Conservation (phyloP, 2,888 invertebrate species). For the Charanyca ferruginea region DNA sequence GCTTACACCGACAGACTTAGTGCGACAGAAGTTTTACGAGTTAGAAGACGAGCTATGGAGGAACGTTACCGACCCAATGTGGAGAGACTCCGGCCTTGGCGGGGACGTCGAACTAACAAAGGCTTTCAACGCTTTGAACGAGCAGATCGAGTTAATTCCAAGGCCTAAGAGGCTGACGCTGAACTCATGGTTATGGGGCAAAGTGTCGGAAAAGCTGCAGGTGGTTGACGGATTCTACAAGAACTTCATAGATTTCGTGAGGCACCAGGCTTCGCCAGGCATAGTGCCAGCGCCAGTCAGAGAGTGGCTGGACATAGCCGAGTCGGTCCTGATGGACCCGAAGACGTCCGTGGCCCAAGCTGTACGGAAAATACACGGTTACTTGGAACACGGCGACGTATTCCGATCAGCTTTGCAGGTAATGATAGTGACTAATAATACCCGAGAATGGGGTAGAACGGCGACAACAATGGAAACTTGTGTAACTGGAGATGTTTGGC, state of each 20-base stretch:
- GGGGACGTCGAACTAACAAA: constrained; percentile 91
- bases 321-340: constrained; percentile 92
- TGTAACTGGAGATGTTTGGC: constrained; percentile 55
- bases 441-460: constrained; percentile 37
- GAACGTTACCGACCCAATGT: constrained; percentile 83
- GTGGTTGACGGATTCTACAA: constrained; percentile 93
- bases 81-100: constrained; percentile 80
- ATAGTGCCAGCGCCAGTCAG: constrained; percentile 81
- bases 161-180: constrained; percentile 74
- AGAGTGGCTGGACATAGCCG: constrained; percentile 92
- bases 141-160: constrained; percentile 83
- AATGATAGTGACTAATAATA: constrained; percentile 63
- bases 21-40: constrained; percentile 91
- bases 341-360: constrained; percentile 90
- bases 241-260: constrained; percentile 92
- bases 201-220: constrained; percentile 91
- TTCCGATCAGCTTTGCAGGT: constrained; percentile 93
- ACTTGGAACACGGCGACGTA: constrained; percentile 91
- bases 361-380: constrained; percentile 91
- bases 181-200: constrained; percentile 92
- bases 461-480: constrained; percentile 55
- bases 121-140: constrained; percentile 90
- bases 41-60: constrained; percentile 90
- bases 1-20: constrained; percentile 89
- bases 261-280: constrained; percentile 81